Evolutionary conservation across 2,113 vertebrate species (phyloP).

Genomic region (Hydrolagus affinis): DNA sequence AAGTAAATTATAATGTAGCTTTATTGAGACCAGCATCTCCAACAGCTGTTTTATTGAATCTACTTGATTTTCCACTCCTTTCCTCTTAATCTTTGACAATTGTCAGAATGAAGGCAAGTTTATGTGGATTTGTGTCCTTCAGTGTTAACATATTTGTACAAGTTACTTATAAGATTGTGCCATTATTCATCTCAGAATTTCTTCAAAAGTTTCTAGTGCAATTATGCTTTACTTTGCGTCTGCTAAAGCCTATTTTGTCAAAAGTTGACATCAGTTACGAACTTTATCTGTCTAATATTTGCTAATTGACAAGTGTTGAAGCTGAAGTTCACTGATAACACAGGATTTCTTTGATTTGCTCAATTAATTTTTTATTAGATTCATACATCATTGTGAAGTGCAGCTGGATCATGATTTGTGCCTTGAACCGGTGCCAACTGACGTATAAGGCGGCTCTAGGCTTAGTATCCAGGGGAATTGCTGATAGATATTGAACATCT

Average conservation of each 20-base stretch:
- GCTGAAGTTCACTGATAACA: background rate
- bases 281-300: background rate
- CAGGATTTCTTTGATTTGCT: background rate
- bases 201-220: background rate
- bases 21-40: background rate
- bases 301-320: background rate
- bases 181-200: background rate
- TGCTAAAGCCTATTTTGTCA: background rate
- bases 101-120: background rate
- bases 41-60: background rate
- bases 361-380: background rate
- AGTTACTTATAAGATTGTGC: background rate
- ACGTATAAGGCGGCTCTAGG: background rate
- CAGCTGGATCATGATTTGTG: background rate
- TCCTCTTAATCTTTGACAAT: no score
- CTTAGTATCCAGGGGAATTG: background rate
- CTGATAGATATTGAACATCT: background rate
- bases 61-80: background rate
- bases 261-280: background rate
- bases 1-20: background rate
- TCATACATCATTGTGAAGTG: background rate
- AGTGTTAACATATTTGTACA: background rate
- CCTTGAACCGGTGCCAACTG: background rate
- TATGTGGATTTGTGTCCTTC: background rate
- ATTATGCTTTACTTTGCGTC: background rate